Evolutionary conservation across 2,113 vertebrate genomes (phyloP).

Genomic region (Tauraco erythrolophus): DNA sequence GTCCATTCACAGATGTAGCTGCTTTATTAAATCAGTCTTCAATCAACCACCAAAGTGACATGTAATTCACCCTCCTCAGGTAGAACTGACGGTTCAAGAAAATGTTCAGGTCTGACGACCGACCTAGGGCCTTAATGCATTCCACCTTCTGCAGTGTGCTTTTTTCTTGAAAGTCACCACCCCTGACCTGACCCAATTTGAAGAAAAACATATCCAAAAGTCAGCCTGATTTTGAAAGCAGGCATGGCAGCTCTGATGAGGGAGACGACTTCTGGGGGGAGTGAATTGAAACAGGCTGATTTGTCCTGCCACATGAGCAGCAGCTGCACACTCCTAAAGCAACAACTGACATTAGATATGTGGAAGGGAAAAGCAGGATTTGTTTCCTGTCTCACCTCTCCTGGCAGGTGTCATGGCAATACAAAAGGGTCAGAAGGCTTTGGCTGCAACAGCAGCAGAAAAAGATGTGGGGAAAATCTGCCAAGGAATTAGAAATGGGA

Average conservation of each 20-base stretch:
- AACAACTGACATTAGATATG: not conserved
- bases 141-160: not conserved
- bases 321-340: not conserved
- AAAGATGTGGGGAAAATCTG: not conserved
- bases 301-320: not conserved
- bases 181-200: not conserved
- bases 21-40: not conserved
- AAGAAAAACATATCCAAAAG: not conserved
- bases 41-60: not conserved
- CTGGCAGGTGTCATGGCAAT: not conserved
- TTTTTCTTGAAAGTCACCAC: not conserved
- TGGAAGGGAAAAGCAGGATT: not conserved
- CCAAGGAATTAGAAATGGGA: not conserved
- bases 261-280: not conserved
- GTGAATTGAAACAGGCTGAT: not conserved
- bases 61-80: not conserved
- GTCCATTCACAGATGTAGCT: not conserved
- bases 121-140: not conserved
- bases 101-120: not conserved
- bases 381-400: not conserved
- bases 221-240: not conserved
- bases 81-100: not conserved
- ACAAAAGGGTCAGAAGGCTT: not conserved
- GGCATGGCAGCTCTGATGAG: not conserved
- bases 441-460: not conserved